Evolutionary conservation across 2,797 vertebrate genomes (phyloP).

Genomic region (Pyrocephalus nanus): DNA sequence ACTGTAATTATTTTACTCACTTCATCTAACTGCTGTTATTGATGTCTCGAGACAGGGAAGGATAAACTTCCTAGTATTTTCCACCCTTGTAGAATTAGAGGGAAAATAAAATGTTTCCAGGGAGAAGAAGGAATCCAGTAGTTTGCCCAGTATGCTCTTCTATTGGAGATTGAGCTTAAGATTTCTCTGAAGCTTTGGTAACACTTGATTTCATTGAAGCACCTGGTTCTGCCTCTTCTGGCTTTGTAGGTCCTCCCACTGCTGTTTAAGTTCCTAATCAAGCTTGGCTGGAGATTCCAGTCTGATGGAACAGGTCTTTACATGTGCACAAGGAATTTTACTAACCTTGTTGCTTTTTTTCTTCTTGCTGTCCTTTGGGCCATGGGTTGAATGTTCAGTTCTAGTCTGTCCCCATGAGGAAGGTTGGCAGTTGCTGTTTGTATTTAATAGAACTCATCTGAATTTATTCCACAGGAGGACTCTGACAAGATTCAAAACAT

Average conservation of each 20-base stretch:
- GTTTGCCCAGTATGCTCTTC: rapidly evolving
- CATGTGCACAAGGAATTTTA: background rate
- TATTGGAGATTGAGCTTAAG: background rate
- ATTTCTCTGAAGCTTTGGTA: background rate
- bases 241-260: background rate
- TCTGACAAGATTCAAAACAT: background rate
- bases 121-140: background rate
- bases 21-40: background rate
- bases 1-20: background rate
- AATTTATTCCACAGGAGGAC: background rate
- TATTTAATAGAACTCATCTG: background rate
- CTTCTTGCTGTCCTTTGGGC: background rate
- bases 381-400: background rate
- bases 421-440: background rate
- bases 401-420: background rate
- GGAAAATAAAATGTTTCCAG: background rate
- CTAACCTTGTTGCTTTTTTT: background rate
- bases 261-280: background rate
- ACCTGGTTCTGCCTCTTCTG: background rate
- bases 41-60: background rate
- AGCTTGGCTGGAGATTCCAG: background rate
- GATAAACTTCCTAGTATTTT: background rate
- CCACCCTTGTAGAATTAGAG: background rate
- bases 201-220: background rate
- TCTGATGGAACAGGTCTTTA: background rate